A percentile compares a stretch with the other conserved stretches of the same genome.
Conservation (phyloP, 2,888 invertebrate species). For the Dicyrtomina minuta region DNA sequence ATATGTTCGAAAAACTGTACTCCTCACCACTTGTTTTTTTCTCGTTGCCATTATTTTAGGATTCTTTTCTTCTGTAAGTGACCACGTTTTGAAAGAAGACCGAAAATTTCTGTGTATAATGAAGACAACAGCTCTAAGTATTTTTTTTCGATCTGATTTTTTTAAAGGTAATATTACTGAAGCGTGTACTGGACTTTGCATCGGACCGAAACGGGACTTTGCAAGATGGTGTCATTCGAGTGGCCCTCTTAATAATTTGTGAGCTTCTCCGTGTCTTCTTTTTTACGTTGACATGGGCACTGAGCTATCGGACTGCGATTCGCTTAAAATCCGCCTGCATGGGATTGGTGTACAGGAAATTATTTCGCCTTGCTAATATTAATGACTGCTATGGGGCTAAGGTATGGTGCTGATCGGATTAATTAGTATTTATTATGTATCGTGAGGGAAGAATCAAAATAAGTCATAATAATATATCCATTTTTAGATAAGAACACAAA, state of each 20-base stretch:
- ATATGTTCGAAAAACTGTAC: conserved; percentile 60
- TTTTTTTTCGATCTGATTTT: conserved; percentile 8
- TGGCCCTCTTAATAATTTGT: conserved; percentile 57
- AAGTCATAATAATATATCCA: not conserved
- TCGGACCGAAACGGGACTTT: conserved; percentile 57
- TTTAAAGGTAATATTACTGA: conserved; percentile 59
- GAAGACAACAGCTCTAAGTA: not conserved
- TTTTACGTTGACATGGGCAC: conserved; percentile 60
- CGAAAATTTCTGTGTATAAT: too few relatives aligned
- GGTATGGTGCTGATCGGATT: conserved; percentile 54
- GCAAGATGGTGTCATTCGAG: conserved; percentile 59
- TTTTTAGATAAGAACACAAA: too few relatives aligned
- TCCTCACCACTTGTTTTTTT: conserved; percentile 58
- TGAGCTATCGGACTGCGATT: conserved; percentile 59
- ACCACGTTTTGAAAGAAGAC: too few relatives aligned
- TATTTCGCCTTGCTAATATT: conserved; percentile 56
- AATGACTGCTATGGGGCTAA: conserved; percentile 58
- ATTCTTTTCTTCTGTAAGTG: conserved; percentile 61
- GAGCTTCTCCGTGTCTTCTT: conserved; percentile 59
- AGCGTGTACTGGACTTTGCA: conserved; percentile 58
- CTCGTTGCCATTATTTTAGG: conserved; percentile 58
- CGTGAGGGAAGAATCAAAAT: too few relatives aligned
- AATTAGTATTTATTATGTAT: not conserved
- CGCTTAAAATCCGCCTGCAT: conserved; percentile 57
- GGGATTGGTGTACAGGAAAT: conserved; percentile 58